Base-by-base conservation (phyloP, 2,797 vertebrate species). In the Pampus argenteus region DNA sequence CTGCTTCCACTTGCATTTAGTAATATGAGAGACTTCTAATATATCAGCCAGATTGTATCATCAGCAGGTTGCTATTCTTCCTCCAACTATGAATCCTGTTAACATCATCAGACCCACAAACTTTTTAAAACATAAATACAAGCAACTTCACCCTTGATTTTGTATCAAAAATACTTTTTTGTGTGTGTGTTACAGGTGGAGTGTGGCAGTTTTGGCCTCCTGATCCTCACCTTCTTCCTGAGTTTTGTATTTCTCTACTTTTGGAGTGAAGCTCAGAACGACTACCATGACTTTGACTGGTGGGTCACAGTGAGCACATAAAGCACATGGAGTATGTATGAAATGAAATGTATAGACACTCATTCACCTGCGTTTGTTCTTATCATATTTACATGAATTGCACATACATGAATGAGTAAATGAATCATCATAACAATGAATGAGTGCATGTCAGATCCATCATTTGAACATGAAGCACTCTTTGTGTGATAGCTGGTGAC, bases 221-320 rank as follows among this genome's bases (percentile, higher is more conserved):
- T 98, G 81, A 71, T 95, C 71, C 60, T 92, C 74, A 93, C 97
- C 20, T 96, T 97, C 88, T 91, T 93, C 82, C 38, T 97, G 59
- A 96, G 95, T 76, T 86, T 95, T 71, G 20, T 96, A 65, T 95
- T 97, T 67, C 90, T 99, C 25, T 97, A 96, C 83, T 91, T 96
- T 71, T 98, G 97, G 96, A 85, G 90, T 28, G 95, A 97, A 91
- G 95, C 95, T 0, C 95, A 95, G 92, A 99, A 98, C 9, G 96
- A 98, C 90, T 98, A 97, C 91, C 92, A 94, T 5, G 91, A 94
- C 87, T 97, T 98, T 85, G 95, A 99, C 87, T 98, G 97, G 97
- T 98, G 78, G 90, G 96, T 72, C 17, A 51, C 34, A 64, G 13
- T 29, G 14, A 1, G 6, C 28, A 44, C 14, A 17, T 10, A 14